Evolutionary conservation across 2,797 vertebrate genomes (phyloP).

Genomic region (Schizothorax lantsangensis): DNA sequence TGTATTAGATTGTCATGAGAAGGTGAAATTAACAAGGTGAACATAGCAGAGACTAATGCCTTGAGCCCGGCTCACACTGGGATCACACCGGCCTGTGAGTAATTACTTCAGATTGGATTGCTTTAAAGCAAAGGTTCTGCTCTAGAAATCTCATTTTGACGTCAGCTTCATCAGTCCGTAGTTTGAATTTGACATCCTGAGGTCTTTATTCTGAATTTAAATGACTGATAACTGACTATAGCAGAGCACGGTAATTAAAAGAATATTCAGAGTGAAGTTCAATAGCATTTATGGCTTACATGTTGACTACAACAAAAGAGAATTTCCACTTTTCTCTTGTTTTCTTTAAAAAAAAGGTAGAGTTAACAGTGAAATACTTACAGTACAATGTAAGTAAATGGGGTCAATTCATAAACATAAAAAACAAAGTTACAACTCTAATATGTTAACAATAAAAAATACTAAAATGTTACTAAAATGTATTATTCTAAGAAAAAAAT

Average conservation of each 20-base stretch:
- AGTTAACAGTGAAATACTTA: not conserved
- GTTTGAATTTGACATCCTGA: slow-evolving; percentile 61
- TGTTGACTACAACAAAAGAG: not conserved
- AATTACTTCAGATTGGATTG: slow-evolving; percentile 56
- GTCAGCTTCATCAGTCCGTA: slow-evolving; percentile 54
- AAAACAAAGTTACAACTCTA: too few species aligned
- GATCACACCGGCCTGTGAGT: slow-evolving; percentile 63
- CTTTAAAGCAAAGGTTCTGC: slow-evolving; percentile 51
- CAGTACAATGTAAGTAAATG: not conserved
- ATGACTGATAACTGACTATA: not conserved
- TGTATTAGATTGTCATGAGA: slow-evolving; percentile 78
- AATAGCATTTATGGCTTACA: not conserved
- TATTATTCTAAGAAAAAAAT: too few species aligned
- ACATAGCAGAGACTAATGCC: slow-evolving; percentile 75
- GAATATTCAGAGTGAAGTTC: not conserved
- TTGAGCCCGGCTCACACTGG: slow-evolving; percentile 71
- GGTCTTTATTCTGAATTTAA: slow-evolving; percentile 2
- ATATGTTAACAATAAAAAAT: too few species aligned
- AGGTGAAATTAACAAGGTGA: slow-evolving; percentile 80
- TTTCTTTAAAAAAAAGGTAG: not conserved
- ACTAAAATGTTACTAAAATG: too few species aligned
- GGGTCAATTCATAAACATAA: too few species aligned
- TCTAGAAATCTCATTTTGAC: slow-evolving; percentile 38
- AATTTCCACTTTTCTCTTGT: not conserved
- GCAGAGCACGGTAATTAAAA: not conserved